These are phyloP conservation scores for Pasiphila rectangulata DNA, from an alignment of 2,888 invertebrate genomes.

Conservation along the genomic window DNA sequence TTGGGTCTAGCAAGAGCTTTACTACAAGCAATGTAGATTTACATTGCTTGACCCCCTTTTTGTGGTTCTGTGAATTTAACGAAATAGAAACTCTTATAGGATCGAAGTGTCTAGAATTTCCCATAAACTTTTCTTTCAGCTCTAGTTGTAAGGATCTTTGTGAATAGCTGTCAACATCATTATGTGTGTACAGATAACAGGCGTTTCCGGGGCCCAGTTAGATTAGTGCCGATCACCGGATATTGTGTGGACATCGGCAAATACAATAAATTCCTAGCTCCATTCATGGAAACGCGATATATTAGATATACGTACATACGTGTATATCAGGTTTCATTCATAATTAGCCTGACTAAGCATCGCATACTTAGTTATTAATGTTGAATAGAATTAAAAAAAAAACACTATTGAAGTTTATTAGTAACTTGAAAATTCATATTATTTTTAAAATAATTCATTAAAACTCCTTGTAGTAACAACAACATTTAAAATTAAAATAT, in stretches of 20 bases:
- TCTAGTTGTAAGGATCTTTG: background rate
- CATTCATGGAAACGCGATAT: slow-evolving; percentile 19
- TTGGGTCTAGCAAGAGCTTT: background rate
- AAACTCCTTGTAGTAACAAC: no score
- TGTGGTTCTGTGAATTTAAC: no score
- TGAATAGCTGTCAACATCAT: slow-evolving; percentile 7
- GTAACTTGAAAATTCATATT: no score
- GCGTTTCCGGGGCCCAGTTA: slow-evolving; percentile 61
- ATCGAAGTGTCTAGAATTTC: no score
- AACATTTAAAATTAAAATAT: no score
- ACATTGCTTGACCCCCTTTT: no score
- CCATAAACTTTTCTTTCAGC: no score
- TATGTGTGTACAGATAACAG: slow-evolving; percentile 38
- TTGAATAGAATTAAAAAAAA: background rate
- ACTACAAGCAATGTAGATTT: background rate
- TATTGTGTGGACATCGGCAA: slow-evolving; percentile 37
- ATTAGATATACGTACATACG: slow-evolving; percentile 7
- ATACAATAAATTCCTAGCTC: slow-evolving; percentile 24
- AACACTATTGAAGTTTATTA: no score
- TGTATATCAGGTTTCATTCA: background rate
- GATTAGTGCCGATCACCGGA: slow-evolving; percentile 63
- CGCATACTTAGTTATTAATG: no score
- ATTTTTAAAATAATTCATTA: no score
- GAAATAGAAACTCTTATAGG: no score
- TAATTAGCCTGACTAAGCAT: background rate